Conservation (phyloP, 2,113 vertebrate species). For the Macrotis lagotis region DNA sequence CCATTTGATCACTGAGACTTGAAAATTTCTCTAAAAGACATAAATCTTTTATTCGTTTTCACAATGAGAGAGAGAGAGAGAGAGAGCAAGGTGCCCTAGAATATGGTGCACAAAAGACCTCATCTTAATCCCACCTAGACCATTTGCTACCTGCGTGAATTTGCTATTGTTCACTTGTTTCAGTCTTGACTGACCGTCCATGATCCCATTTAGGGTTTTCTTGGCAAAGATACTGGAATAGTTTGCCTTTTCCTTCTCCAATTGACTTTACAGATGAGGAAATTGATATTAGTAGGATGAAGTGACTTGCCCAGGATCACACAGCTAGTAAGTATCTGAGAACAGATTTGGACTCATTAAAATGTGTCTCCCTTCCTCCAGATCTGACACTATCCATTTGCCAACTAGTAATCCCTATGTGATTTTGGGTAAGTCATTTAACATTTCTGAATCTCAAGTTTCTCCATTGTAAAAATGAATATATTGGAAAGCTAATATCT, state of each 20-base stretch:
- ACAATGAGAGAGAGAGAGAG: not conserved
- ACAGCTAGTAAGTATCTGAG: fast-evolving
- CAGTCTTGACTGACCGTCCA: not conserved
- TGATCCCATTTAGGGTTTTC: not conserved
- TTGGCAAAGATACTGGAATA: not conserved
- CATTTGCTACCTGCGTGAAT: not conserved
- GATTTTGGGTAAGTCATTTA: not conserved
- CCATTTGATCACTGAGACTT: not conserved
- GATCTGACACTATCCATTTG: fast-evolving
- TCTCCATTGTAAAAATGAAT: not conserved
- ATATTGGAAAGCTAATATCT: not conserved
- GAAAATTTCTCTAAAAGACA: not conserved
- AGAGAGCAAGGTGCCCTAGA: not conserved
- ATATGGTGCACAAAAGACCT: not conserved
- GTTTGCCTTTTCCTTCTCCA: not conserved
- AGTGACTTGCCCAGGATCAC: not conserved
- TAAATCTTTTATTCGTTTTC: not conserved
- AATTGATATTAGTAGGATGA: not conserved
- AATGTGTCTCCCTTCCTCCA: not conserved
- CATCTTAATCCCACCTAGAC: not conserved
- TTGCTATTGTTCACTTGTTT: not conserved
- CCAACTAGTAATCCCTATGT: not conserved
- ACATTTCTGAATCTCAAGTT: not conserved
- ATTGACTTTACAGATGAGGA: not conserved
- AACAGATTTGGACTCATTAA: not conserved